Conservation (phyloP, 2,797 vertebrate species). For the Acanthiza pusilla region DNA sequence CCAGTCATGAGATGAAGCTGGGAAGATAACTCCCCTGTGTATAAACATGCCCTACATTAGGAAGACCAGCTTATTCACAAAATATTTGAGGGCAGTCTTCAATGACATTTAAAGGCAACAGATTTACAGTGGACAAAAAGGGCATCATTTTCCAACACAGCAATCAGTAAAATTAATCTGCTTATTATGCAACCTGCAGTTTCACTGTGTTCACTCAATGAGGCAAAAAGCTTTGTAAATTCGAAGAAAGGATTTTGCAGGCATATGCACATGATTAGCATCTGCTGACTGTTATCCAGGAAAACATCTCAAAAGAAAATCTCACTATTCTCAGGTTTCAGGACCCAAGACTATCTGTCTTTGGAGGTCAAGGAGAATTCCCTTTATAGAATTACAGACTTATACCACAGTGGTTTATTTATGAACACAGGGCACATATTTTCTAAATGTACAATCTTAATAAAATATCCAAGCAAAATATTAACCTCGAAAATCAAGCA, state of each 20-base stretch:
- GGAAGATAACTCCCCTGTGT: background rate
- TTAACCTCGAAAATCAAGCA: background rate
- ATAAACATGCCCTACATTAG: background rate
- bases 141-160: background rate
- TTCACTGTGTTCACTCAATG: background rate
- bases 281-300: background rate
- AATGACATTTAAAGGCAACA: background rate
- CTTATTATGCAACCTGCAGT: background rate
- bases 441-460: background rate
- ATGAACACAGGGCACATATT: background rate
- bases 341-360: background rate
- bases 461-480: background rate
- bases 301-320: background rate
- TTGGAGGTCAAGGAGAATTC: background rate
- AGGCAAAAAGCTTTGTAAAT: slow-evolving; percentile 35
- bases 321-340: background rate
- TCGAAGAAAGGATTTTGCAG: slow-evolving; percentile 37
- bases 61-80: background rate
- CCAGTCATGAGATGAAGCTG: background rate
- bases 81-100: background rate
- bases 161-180: slow-evolving; percentile 4
- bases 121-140: background rate
- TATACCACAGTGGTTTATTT: background rate
- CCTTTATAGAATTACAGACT: background rate
- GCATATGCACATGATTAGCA: background rate